These are phyloP conservation scores for Drosophila busckii DNA, from an alignment of 1,140 invertebrate species.

Conservation along the genomic window DNA sequence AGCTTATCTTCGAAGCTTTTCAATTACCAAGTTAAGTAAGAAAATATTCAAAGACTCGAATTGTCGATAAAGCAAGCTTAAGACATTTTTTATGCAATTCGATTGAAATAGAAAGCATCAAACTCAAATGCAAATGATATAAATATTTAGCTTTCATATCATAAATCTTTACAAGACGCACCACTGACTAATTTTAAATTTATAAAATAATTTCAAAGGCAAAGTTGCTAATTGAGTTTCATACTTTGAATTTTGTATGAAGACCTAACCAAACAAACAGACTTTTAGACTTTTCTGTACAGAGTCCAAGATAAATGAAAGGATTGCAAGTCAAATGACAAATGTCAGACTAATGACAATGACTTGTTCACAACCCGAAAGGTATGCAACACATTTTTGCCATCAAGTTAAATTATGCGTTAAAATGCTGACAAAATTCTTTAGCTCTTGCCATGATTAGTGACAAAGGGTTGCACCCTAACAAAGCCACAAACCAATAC, in stretches of 20 bases:
- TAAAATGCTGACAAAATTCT: conserved; percentile 56
- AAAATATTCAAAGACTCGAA: neutral
- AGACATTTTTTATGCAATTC: neutral
- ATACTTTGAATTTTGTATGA: no score
- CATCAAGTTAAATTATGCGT: conserved; percentile 66
- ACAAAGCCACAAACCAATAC: neutral
- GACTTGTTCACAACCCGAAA: conserved; percentile 8
- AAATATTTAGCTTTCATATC: neutral
- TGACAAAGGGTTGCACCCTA: conserved; percentile 48
- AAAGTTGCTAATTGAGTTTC: no score
- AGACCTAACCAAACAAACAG: no score
- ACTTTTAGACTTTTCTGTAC: no score
- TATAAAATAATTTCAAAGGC: no score
- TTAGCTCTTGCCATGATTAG: conserved; percentile 52
- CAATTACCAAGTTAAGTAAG: neutral
- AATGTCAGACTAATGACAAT: conserved; percentile 16
- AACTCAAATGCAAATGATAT: conserved; percentile 9
- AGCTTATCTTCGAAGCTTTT: neutral
- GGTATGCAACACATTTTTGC: conserved; percentile 51
- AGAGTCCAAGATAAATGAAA: conserved; percentile 16
- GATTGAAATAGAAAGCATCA: conserved; percentile 1
- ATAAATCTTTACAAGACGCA: conserved; percentile 14
- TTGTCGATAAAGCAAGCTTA: neutral
- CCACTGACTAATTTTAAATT: no score
- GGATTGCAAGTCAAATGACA: conserved; percentile 3